Evolutionary conservation across 2,888 invertebrate species (phyloP).

Genomic region (Trisateles emortualis): DNA sequence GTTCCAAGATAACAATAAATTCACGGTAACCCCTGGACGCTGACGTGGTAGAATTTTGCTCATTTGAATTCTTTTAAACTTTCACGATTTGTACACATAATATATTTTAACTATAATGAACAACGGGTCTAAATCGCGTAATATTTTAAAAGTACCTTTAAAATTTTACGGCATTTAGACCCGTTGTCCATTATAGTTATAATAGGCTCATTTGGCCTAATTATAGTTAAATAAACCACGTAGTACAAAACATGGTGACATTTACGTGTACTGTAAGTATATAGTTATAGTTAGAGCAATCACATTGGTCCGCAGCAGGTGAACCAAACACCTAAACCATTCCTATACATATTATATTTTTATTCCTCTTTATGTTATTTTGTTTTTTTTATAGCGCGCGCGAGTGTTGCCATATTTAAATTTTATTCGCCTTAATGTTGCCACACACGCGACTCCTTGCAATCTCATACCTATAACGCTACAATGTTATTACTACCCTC

Average conservation of each 20-base stretch:
- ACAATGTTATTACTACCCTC: slow-evolving; percentile 42
- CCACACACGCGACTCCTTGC: slow-evolving; percentile 82
- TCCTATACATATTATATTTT: slow-evolving; percentile 62
- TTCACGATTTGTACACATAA: no score
- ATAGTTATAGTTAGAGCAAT: slow-evolving; percentile 19
- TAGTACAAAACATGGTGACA: neutral
- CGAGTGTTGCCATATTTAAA: slow-evolving; percentile 85
- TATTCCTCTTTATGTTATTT: slow-evolving; percentile 77
- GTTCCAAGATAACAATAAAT: no score
- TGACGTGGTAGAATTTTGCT: no score
- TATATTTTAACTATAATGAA: no score
- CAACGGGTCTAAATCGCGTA: no score
- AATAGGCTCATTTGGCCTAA: no score
- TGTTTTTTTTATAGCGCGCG: slow-evolving; percentile 76
- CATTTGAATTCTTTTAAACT: no score
- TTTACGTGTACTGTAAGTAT: neutral
- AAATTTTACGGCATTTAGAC: no score
- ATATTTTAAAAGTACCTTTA: no score
- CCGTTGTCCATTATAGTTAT: no score
- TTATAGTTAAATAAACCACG: no score
- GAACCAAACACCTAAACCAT: slow-evolving; percentile 52
- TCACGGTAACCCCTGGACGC: no score
- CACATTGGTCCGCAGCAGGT: slow-evolving; percentile 31
- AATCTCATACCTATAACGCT: slow-evolving; percentile 79
- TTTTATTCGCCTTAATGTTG: slow-evolving; percentile 85